Evolutionary conservation across 1,140 invertebrate species (phyloP).

Genomic region (Penaeus chinensis): DNA sequence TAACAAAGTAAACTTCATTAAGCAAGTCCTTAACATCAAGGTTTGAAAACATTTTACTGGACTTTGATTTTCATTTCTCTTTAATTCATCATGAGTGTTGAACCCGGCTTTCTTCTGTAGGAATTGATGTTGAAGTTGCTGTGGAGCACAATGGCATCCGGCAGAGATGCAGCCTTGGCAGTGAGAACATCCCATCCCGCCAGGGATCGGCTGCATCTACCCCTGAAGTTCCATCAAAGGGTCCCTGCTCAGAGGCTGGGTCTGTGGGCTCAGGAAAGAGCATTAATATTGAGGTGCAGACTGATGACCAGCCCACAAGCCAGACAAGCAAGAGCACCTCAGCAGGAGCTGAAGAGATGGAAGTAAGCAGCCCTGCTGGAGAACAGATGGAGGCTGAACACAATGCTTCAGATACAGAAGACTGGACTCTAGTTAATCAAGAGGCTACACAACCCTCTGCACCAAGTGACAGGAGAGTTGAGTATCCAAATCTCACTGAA

Average conservation of each 20-base stretch:
- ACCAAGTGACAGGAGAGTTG: conserved; percentile 5
- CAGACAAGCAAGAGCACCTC: no score
- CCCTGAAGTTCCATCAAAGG: conserved; percentile 9
- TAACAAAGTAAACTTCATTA: no score
- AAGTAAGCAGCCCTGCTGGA: conserved; percentile 39
- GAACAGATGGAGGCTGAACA: conserved; percentile 29
- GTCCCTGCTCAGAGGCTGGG: background rate
- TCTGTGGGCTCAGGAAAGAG: conserved; percentile 6
- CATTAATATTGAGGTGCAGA: conserved; percentile 50
- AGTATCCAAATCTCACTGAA: conserved; percentile 16
- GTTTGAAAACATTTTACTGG: no score
- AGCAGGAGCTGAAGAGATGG: conserved; percentile 17
- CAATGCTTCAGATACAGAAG: conserved; percentile 50
- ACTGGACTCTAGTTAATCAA: conserved; percentile 64
- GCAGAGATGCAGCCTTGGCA: conserved; percentile 44
- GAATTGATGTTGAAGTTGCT: conserved; percentile 52
- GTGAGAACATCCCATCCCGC: conserved; percentile 8
- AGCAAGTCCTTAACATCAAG: no score
- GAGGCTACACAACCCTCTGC: conserved; percentile 13
- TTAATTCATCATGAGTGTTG: no score
- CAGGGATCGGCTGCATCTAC: background rate
- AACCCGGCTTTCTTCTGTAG: background rate
- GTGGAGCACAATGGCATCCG: conserved; percentile 57
- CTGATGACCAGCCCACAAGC: background rate
- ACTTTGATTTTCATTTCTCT: no score